Conservation (phyloP, 2,888 invertebrate genomes). For the Macrosiphum euphorbiae region DNA sequence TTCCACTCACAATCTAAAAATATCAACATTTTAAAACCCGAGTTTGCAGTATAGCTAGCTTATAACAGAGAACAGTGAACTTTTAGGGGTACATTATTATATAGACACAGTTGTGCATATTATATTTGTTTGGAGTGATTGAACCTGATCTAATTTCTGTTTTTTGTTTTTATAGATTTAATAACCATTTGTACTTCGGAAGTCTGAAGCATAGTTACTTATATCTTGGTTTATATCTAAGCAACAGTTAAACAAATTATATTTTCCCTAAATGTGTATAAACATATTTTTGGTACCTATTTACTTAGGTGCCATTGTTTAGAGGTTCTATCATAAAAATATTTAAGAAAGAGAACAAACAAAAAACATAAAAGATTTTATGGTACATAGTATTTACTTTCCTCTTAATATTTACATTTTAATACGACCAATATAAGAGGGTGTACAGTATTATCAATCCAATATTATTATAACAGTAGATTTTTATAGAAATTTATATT, state of each 20-base stretch:
- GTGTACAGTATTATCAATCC: background rate
- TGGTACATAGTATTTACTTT: background rate
- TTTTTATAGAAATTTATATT: background rate
- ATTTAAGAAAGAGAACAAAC: background rate
- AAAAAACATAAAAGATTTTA: background rate
- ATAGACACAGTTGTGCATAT: background rate
- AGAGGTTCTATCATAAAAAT: background rate
- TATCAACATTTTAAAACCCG: background rate
- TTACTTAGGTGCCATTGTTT: background rate
- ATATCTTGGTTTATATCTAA: too few relatives aligned
- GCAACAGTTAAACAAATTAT: background rate
- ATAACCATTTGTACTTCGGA: background rate
- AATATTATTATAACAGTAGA: background rate
- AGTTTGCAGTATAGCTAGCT: background rate
- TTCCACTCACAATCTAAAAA: too few relatives aligned
- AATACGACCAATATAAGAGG: background rate
- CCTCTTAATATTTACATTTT: background rate
- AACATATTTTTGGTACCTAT: background rate
- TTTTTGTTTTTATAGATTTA: background rate
- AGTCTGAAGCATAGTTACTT: background rate
- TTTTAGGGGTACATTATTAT: background rate
- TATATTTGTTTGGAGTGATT: background rate
- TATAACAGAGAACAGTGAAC: background rate
- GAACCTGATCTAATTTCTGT: background rate
- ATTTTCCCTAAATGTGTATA: background rate